Evolutionary conservation across 2,113 vertebrate species (phyloP), one percentile per base, ranked within the genome.

Genomic region (Xenopus borealis): DNA sequence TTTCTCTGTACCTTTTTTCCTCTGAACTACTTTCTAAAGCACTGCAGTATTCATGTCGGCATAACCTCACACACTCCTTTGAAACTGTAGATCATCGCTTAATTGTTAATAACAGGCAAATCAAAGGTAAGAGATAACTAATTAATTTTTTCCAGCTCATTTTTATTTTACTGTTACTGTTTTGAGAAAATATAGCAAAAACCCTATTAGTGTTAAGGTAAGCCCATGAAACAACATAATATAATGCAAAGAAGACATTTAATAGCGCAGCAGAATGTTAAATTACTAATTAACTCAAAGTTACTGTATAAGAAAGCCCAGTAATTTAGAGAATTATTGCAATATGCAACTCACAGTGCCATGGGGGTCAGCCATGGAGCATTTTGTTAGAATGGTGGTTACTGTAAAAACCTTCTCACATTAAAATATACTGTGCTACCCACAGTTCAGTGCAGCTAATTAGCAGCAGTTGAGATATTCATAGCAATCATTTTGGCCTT

Each of bases 211-310:
- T 91, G 90, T 92, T 93, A 92, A 91, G 91, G 91, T 91, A 93
- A 86, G 91, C 85, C 87, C 89, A 92, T 93, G 91, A 92, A 92
- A 93, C 91, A 93, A 92, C 87, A 88, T 93, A 91, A 92, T 92
- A 92, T 92, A 92, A 92, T 89, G 89, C 91, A 91, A 92, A 86
- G 88, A 90, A 94, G 91, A 93, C 88, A 86, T 96, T 98, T 95
- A 92, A 89, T 92, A 91, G 91, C 82, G 18, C 84, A 80, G 88
- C 89, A 81, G 91, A 92, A 92, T 92, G 91, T 91, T 93, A 93
- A 92, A 92, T 92, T 92, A 92, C 90, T 92, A 91, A 91, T 92
- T 92, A 92, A 90, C 90, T 92, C 88, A 88, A 88, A 92, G 88
- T 89, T 89, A 88, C 89, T 88, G 90, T 88, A 90, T 89, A 90